A percentile compares a stretch with the other conserved stretches of the same genome.
Conservation (phyloP, 2,888 invertebrate species). For the Tachina fera region DNA sequence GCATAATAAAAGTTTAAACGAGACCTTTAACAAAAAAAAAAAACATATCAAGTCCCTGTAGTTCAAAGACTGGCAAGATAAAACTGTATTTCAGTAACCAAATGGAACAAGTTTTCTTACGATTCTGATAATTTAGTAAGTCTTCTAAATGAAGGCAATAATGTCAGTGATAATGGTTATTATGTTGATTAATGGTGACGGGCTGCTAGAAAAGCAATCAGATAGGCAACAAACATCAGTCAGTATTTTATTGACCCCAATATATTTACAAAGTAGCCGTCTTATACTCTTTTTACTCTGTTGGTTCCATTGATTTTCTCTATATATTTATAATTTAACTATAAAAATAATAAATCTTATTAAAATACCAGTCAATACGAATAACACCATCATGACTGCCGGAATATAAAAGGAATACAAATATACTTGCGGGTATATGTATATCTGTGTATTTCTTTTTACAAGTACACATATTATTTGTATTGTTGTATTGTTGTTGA, state of each 20-base stretch:
- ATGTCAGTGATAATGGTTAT: no score
- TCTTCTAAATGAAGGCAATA: not conserved
- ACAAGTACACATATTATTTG: constrained; percentile 15
- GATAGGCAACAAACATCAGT: no score
- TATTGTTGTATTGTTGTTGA: constrained; percentile 28
- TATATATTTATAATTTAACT: no score
- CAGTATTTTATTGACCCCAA: no score
- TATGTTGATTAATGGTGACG: no score
- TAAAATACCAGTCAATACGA: not conserved
- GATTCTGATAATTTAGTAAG: not conserved
- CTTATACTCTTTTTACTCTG: no score
- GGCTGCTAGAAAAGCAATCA: no score
- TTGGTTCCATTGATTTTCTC: no score
- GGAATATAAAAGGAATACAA: not conserved
- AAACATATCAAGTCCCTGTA: not conserved
- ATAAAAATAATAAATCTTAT: not conserved
- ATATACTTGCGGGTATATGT: no score
- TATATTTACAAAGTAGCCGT: no score
- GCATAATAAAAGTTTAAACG: not conserved
- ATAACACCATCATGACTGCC: constrained; percentile 1
- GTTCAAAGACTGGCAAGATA: not conserved
- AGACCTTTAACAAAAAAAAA: not conserved
- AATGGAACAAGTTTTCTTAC: no score
- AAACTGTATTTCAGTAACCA: no score
- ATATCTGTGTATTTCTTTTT: not conserved